These are phyloP conservation scores for Papilio gigon DNA, from an alignment of 2,888 invertebrate genomes.

Conservation along the genomic window DNA sequence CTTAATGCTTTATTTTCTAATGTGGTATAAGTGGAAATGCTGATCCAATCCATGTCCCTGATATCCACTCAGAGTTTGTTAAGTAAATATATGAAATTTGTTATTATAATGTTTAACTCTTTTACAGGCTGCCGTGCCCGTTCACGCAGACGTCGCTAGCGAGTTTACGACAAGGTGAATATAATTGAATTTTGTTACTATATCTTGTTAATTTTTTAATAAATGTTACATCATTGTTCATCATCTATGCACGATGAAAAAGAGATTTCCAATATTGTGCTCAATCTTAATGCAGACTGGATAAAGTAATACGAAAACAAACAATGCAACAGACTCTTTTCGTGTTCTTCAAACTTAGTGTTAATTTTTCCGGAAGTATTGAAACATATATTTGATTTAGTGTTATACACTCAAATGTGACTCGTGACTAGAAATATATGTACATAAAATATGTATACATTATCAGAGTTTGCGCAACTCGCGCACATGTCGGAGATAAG, in stretches of 20 bases:
- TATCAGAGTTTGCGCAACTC: conserved; percentile 70
- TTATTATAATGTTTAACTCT: conserved; percentile 56
- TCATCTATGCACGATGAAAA: too few species aligned
- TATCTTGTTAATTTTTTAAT: too few species aligned
- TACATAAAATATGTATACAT: conserved; percentile 41
- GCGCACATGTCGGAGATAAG: conserved; percentile 76
- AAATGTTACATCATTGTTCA: too few species aligned
- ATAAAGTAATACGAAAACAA: not conserved
- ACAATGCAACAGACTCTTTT: not conserved
- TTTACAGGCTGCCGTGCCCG: conserved; percentile 90
- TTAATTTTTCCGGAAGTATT: not conserved
- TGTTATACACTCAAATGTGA: conserved; percentile 32
- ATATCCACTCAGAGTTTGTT: not conserved
- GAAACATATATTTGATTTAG: not conserved
- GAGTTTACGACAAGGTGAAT: conserved; percentile 89
- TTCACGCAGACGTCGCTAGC: conserved; percentile 90
- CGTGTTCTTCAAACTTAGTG: not conserved
- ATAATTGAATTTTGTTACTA: conserved; percentile 48
- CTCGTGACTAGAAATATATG: conserved; percentile 9
- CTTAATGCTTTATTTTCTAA: too few species aligned
- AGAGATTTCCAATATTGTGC: too few species aligned
- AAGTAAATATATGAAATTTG: conserved; percentile 34
- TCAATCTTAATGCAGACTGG: too few species aligned
- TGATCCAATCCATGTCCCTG: not conserved
- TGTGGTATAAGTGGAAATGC: too few species aligned